Conservation (phyloP, 2,888 invertebrate species). For the Palloptera scutellata region DNA sequence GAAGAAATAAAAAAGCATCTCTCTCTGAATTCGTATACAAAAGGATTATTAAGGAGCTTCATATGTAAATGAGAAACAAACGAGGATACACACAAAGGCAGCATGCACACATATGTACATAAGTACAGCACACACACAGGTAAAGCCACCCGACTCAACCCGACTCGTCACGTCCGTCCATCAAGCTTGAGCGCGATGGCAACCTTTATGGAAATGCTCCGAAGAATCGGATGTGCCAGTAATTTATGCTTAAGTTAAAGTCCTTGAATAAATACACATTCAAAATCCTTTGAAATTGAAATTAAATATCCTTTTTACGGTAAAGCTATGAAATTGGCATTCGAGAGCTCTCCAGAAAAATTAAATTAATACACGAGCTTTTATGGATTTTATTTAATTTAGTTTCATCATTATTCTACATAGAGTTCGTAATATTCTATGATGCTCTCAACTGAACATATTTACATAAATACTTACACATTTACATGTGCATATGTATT, state of each 20-base stretch:
- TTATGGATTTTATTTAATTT: slow-evolving; percentile 17
- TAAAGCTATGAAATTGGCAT: slow-evolving; percentile 11
- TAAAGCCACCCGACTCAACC: background rate
- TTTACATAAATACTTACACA: background rate
- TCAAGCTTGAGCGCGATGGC: slow-evolving; percentile 4
- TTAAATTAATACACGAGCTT: slow-evolving; percentile 24
- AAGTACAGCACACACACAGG: slow-evolving; percentile 2
- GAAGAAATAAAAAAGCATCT: no score
- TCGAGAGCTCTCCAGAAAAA: slow-evolving; percentile 23
- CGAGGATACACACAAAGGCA: slow-evolving; percentile 4
- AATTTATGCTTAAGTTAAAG: slow-evolving; percentile 36
- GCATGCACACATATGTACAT: slow-evolving; percentile 3
- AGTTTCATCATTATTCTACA: background rate
- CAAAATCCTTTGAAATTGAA: slow-evolving; percentile 35
- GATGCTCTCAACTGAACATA: background rate
- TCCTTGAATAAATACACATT: slow-evolving; percentile 35
- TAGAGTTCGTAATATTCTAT: slow-evolving; percentile 19
- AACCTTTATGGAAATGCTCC: slow-evolving; percentile 16
- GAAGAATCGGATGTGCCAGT: slow-evolving; percentile 24
- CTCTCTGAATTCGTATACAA: slow-evolving; percentile 11
- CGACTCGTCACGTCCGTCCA: background rate
- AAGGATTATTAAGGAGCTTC: slow-evolving; percentile 29
- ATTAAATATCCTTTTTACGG: slow-evolving; percentile 29
- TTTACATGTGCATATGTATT: background rate
- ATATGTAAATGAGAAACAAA: slow-evolving; percentile 31